These are phyloP conservation scores for Promerops cafer DNA, from an alignment of 2,113 vertebrate genomes.

Conservation along the genomic window DNA sequence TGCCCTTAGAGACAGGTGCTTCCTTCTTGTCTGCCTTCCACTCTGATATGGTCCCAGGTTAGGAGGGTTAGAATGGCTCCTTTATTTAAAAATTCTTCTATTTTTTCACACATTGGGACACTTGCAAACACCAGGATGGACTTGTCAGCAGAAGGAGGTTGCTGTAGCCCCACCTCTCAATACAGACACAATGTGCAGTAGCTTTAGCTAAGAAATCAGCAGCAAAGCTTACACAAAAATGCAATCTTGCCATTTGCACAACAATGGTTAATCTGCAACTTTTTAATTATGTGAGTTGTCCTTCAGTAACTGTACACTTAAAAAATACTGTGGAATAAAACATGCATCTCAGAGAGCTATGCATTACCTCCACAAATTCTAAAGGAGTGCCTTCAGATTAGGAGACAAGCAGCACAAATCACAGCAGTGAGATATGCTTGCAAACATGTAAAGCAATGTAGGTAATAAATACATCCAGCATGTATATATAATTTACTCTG, in stretches of 20 bases:
- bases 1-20: not conserved
- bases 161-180: not conserved
- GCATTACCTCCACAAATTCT: not conserved
- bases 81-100: not conserved
- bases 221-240: not conserved
- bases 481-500: not conserved
- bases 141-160: not conserved
- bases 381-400: not conserved
- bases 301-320: not conserved
- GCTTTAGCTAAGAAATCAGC: not conserved
- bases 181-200: accelerated
- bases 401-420: not conserved
- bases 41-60: not conserved
- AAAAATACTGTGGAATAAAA: not conserved
- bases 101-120: not conserved
- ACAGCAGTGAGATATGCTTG: not conserved
- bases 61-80: accelerated
- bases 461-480: not conserved
- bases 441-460: not conserved
- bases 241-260: not conserved
- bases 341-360: not conserved
- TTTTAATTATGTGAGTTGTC: not conserved
- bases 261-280: not conserved
- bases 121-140: not conserved
- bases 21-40: not conserved